Conservation (phyloP, 2,888 invertebrate genomes). For the Panzeria rudis region DNA sequence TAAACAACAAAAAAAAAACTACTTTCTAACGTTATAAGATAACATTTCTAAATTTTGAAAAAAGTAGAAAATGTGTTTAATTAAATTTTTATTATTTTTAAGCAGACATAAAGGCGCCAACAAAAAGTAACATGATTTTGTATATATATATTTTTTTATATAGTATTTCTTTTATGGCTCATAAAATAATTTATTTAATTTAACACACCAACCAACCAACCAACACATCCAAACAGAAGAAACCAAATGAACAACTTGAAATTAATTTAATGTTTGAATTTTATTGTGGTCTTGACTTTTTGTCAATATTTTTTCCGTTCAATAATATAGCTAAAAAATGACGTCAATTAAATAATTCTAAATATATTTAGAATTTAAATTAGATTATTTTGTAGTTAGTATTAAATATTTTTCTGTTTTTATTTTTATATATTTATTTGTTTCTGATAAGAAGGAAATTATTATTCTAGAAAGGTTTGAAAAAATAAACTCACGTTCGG, state of each 20-base stretch:
- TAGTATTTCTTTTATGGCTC: background rate
- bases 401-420: background rate
- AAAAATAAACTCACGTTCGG: background rate
- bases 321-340: conserved; percentile 10
- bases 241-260: background rate
- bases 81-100: background rate
- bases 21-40: no score
- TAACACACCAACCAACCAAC: conserved; percentile 2
- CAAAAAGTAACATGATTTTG: background rate
- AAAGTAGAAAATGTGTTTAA: background rate
- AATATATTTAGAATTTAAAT: conserved; percentile 5
- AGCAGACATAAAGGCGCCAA: conserved; percentile 47
- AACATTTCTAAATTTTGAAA: background rate
- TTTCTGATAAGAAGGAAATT: conserved; percentile 37
- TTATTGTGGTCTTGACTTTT: conserved; percentile 12
- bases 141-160: background rate
- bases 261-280: conserved; percentile 10
- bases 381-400: background rate
- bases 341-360: conserved; percentile 24
- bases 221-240: background rate
- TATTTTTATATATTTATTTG: conserved; percentile 9
- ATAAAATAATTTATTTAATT: conserved; percentile 41
- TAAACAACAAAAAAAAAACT: no score
- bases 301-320: background rate
- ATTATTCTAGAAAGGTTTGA: conserved; percentile 29